A percentile compares a stretch with the other conserved stretches of the same genome.
phyloP scores from a whole-genome alignment of 2,113 vertebrate genomes.

The Pseudorasbora parva region DNA sequence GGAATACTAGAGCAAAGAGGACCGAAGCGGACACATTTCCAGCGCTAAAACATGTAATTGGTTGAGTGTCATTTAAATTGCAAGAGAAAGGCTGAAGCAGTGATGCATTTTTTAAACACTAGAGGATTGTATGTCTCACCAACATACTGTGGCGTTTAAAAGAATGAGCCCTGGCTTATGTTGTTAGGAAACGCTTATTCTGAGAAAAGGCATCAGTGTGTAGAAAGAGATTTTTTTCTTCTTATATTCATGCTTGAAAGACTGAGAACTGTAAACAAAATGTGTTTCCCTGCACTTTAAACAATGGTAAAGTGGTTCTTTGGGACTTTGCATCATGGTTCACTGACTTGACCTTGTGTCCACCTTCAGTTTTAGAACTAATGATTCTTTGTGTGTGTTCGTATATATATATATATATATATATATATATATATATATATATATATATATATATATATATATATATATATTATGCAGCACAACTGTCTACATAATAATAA shows the following conservation, averaged over 20 bases:
- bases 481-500: neutral
- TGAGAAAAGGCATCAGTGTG: slow-evolving; percentile 21
- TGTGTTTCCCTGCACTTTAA: slow-evolving; percentile 29
- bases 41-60: neutral
- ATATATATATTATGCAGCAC: no score
- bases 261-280: slow-evolving; percentile 35
- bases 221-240: slow-evolving; percentile 19
- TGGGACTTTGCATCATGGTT: neutral
- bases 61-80: neutral
- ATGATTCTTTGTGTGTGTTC: no score
- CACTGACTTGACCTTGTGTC: slow-evolving; percentile 18
- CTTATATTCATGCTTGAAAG: slow-evolving; percentile 32
- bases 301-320: slow-evolving; percentile 22
- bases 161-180: neutral
- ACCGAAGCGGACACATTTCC: neutral
- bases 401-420: no score
- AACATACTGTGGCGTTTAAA: neutral
- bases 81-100: neutral
- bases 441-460: no score
- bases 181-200: neutral
- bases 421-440: no score
- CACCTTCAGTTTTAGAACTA: neutral
- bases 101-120: slow-evolving; percentile 1
- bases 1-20: slow-evolving; percentile 1
- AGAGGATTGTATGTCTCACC: neutral